Conservation (phyloP, 2,888 invertebrate genomes). For the Xestia c-nigrum region DNA sequence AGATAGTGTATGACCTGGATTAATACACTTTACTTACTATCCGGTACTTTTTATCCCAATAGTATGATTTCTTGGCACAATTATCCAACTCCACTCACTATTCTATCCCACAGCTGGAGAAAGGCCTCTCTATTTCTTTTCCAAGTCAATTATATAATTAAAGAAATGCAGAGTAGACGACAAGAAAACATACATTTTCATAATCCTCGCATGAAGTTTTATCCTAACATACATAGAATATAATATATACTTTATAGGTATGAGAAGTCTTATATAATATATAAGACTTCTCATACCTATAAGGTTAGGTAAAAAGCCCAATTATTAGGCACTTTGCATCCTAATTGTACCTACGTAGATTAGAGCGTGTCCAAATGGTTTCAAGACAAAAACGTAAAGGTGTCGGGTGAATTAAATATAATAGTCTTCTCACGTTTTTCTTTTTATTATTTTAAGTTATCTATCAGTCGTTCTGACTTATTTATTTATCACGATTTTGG, state of each 20-base stretch:
- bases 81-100: too few species aligned
- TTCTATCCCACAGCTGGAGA: too few species aligned
- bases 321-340: constrained; percentile 41
- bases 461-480: constrained; percentile 17
- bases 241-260: too few species aligned
- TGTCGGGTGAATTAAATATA: constrained; percentile 53
- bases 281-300: too few species aligned
- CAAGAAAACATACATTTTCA: neutral
- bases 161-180: too few species aligned
- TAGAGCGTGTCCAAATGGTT: constrained; percentile 44
- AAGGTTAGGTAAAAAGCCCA: constrained; percentile 14
- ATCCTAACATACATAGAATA: neutral
- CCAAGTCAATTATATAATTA: too few species aligned
- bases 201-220: neutral
- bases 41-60: too few species aligned
- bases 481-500: constrained; percentile 45
- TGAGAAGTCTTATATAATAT: too few species aligned
- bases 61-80: too few species aligned
- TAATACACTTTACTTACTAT: too few species aligned
- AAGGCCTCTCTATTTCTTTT: too few species aligned
- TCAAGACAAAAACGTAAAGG: constrained; percentile 53
- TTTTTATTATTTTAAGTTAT: constrained; percentile 14
- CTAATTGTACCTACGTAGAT: constrained; percentile 51
- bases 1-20: too few species aligned
- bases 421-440: constrained; percentile 55